Percentiles rank a stretch among this genome's conserved stretches.
phyloP scores from a whole-genome alignment of 2,888 invertebrate genomes.

The Athrips mouffetella region DNA sequence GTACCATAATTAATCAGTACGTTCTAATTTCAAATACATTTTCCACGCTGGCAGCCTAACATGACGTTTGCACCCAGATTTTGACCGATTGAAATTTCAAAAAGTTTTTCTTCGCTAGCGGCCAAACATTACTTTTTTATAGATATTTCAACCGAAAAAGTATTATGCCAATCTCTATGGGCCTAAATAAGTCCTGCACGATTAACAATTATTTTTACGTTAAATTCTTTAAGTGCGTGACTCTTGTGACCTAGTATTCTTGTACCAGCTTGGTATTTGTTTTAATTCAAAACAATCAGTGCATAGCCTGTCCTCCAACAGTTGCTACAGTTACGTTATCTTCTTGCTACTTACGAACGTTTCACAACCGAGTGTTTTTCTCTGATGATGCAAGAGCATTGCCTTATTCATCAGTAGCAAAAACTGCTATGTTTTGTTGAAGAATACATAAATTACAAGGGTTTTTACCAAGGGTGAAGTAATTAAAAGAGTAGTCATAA shows the following conservation, averaged over 20 bases:
- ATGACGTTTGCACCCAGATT: no score
- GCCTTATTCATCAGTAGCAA: not conserved
- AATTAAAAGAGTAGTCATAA: no score
- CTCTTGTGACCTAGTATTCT: not conserved
- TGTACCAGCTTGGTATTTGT: conserved; percentile 17
- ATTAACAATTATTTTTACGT: not conserved
- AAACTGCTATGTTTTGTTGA: not conserved
- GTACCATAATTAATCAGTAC: no score
- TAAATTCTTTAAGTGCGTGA: not conserved
- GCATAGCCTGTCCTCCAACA: conserved; percentile 38
- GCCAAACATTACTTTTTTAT: no score
- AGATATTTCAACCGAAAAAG: no score
- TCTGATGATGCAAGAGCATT: not conserved
- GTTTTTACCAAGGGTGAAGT: no score
- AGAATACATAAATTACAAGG: not conserved
- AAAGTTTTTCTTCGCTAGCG: no score
- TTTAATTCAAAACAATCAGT: conserved; percentile 37
- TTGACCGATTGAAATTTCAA: no score
- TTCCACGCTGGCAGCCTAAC: no score
- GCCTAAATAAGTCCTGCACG: no score
- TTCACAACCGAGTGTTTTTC: conserved; percentile 10
- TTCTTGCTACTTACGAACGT: conserved; percentile 3
- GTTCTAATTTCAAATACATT: no score
- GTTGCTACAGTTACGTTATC: conserved; percentile 5
- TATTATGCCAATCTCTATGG: no score